Percentiles rank a stretch among this genome's conserved stretches.
Conservation (phyloP, 2,113 vertebrate species). For the Ceuthmochares aereus region DNA sequence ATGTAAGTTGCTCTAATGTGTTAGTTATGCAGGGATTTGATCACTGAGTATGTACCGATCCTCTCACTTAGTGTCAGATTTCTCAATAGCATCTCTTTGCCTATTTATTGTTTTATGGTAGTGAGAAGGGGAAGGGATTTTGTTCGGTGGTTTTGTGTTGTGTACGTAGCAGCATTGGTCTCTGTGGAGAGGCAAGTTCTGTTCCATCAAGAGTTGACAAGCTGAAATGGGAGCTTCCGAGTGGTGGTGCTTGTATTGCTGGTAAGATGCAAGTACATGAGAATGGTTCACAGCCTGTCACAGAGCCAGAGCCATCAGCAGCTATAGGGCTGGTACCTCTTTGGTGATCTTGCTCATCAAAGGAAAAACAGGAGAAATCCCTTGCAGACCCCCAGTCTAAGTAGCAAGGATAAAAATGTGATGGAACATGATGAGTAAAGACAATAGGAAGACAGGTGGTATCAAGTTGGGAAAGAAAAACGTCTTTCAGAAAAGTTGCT, state of each 20-base stretch:
- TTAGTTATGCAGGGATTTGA: not conserved
- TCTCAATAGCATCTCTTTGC: not conserved
- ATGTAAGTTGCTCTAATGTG: not conserved
- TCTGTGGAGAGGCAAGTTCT: not conserved
- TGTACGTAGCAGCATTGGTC: not conserved
- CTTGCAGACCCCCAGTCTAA: not conserved
- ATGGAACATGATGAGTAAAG: not conserved
- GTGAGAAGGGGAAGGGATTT: not conserved
- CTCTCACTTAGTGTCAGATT: not conserved
- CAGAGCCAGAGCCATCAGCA: constrained; percentile 9
- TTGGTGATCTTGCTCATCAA: not conserved
- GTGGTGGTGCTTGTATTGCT: not conserved
- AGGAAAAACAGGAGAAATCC: not conserved
- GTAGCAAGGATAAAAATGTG: accelerated
- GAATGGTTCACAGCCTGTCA: not conserved
- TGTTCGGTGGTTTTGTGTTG: not conserved
- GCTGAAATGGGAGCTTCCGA: not conserved
- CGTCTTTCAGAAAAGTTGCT: not conserved
- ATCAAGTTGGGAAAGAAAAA: not conserved
- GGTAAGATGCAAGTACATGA: not conserved
- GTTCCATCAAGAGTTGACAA: not conserved
- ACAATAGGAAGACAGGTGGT: not conserved
- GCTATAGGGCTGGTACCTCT: not conserved
- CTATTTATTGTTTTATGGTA: not conserved
- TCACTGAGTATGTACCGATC: not conserved